Percentiles rank a stretch among this genome's conserved stretches.
phyloP scores from a whole-genome alignment of 2,888 invertebrate species.

The Thyatira batis region DNA sequence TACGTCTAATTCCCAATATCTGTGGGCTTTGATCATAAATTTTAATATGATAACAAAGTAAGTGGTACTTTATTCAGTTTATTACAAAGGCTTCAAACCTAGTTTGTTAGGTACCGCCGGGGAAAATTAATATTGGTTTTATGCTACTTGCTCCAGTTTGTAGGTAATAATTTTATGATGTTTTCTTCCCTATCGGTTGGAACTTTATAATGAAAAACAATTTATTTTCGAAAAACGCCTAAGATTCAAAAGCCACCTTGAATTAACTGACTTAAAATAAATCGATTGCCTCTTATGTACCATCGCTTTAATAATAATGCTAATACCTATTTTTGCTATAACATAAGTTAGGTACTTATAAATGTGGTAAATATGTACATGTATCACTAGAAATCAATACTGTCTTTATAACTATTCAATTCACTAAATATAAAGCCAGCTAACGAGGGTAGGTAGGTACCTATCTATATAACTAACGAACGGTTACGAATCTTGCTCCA shows the following conservation, averaged over 20 bases:
- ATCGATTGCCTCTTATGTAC: too few species aligned
- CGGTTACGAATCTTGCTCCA: conserved; percentile 31
- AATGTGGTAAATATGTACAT: background rate
- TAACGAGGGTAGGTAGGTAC: background rate
- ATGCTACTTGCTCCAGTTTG: background rate
- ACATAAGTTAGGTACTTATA: too few species aligned
- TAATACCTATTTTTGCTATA: too few species aligned
- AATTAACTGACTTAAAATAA: too few species aligned
- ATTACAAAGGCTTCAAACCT: background rate
- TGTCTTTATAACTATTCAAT: background rate
- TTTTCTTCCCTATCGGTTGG: too few species aligned
- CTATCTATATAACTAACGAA: conserved; percentile 18
- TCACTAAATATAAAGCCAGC: background rate
- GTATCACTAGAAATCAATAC: background rate
- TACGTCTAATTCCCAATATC: conserved; percentile 20
- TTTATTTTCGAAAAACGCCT: too few species aligned
- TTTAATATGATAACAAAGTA: background rate
- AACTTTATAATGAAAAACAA: too few species aligned
- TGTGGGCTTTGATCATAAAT: conserved; percentile 7
- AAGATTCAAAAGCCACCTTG: too few species aligned
- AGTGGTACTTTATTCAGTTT: background rate
- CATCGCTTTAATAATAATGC: too few species aligned
- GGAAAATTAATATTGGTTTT: background rate
- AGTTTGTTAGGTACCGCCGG: background rate
- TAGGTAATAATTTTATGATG: background rate